A percentile compares a stretch with the other conserved stretches of the same genome.
These are phyloP conservation scores for Ladona fulva DNA, from an alignment of 1,140 invertebrate genomes.

Conservation along the genomic window DNA sequence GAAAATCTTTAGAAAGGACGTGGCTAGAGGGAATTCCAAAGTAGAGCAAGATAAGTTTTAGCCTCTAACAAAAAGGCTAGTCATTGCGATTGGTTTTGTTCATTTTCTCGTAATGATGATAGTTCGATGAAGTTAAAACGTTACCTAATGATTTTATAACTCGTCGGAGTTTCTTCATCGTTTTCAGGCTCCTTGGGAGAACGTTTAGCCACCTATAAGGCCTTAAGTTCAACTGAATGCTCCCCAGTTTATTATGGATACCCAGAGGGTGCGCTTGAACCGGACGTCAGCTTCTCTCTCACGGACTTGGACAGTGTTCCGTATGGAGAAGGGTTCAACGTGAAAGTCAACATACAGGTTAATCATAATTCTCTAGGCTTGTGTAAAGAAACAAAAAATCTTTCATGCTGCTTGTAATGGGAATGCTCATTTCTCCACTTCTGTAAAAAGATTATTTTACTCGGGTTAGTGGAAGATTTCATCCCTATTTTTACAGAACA, in stretches of 20 bases:
- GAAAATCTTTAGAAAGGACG: no score
- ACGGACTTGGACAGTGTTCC: conserved; percentile 55
- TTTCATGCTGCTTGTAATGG: background rate
- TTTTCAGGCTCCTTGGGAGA: conserved; percentile 46
- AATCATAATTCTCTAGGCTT: background rate
- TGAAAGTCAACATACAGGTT: conserved; percentile 53
- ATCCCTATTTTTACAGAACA: conserved; percentile 29
- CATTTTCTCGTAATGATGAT: no score
- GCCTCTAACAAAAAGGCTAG: no score
- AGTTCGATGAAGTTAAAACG: no score
- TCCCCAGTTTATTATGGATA: conserved; percentile 49
- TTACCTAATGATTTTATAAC: no score
- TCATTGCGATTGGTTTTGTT: no score
- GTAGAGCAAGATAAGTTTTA: no score
- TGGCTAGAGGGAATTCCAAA: no score
- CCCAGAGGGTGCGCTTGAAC: conserved; percentile 38
- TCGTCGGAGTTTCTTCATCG: no score
- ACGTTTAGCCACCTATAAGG: conserved; percentile 51
- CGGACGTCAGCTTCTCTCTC: conserved; percentile 58
- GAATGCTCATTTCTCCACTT: background rate
- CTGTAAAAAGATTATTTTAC: conserved; percentile 14
- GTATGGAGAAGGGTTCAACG: conserved; percentile 55
- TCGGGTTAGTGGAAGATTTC: background rate
- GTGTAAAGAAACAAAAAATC: background rate
- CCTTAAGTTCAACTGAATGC: conserved; percentile 46